Base-by-base conservation (phyloP, 2,113 vertebrate species). In the Arothron firmamentum region DNA sequence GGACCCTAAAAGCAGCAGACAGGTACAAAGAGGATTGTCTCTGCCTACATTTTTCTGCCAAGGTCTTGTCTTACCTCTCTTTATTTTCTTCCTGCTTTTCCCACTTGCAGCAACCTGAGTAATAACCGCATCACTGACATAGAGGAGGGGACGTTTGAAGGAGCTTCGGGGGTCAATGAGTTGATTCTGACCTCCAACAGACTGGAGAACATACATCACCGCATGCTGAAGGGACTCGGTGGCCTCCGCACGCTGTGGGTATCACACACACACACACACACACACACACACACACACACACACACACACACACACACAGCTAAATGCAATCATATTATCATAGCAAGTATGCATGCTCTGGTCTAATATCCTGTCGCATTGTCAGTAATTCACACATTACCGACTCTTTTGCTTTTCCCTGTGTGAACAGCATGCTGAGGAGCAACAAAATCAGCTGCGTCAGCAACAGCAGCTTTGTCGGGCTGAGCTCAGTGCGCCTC, bases 111-210 rank as follows among this genome's bases (percentile, higher is more conserved):
- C 90, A 99, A 98, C 72, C 88, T 99, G 56, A 98, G 96, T 85
- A 98, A 97, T 79, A 99, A 99, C 79, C 98, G 98, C 78, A 98
- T 99, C 88, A 93, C 93, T 6, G 96, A 99, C 88, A 97, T 99
- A 0, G 97, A 98, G 87, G 97, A 98, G 88, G 97, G 96, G 34
- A 94, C 93, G 0, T 99, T 99, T 78, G 97, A 98, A 42, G 97
- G 96, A 48, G 94, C 95, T 1, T 88, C 91, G 17, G 95, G 95
- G 54, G 95, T 98, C 56, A 99, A 96, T 51, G 97, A 98, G 75
- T 81, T 99, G 31, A 92, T 98, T 63, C 85, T 98, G 69, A 98
- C 96, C 1, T 95, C 94, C 75, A 99, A 99, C 77, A 93, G 93
- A 18, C 85, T 99, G 79, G 97, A 98, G 85, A 94, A 88, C 52